A percentile compares a stretch with the other conserved stretches of the same genome.
These are phyloP conservation scores for Eristalis pertinax DNA, from an alignment of 2,888 invertebrate species.

Conservation along the genomic window DNA sequence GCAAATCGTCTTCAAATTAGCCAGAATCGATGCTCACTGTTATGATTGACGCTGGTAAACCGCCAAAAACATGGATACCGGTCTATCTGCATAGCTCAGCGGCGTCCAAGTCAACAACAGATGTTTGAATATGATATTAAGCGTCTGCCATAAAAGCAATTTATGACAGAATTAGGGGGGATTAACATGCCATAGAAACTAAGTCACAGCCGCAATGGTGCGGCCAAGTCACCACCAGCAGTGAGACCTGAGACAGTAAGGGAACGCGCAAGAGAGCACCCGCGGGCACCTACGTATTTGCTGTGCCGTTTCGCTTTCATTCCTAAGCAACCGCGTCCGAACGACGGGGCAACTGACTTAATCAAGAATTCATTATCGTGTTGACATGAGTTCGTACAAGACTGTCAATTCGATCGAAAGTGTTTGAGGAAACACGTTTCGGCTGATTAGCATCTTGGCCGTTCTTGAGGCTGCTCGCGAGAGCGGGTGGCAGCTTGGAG, in stretches of 20 bases:
- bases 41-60: neutral
- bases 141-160: neutral
- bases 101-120: neutral
- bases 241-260: neutral
- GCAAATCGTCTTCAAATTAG: neutral
- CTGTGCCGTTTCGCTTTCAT: neutral
- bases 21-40: neutral
- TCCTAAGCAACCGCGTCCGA: neutral
- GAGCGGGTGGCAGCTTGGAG: neutral
- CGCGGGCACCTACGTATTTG: neutral
- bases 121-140: neutral
- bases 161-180: neutral
- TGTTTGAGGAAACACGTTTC: constrained; percentile 19
- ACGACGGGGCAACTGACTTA: constrained; percentile 3
- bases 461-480: neutral
- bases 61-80: neutral
- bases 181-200: neutral
- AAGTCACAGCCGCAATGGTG: neutral
- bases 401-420: constrained; percentile 26
- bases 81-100: neutral
- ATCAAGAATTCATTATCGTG: constrained; percentile 29
- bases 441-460: constrained; percentile 13
- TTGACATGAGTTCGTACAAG: constrained; percentile 19
- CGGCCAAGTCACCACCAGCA: neutral
- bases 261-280: neutral